Conservation (phyloP, 2,888 invertebrate genomes). For the Troides helena region DNA sequence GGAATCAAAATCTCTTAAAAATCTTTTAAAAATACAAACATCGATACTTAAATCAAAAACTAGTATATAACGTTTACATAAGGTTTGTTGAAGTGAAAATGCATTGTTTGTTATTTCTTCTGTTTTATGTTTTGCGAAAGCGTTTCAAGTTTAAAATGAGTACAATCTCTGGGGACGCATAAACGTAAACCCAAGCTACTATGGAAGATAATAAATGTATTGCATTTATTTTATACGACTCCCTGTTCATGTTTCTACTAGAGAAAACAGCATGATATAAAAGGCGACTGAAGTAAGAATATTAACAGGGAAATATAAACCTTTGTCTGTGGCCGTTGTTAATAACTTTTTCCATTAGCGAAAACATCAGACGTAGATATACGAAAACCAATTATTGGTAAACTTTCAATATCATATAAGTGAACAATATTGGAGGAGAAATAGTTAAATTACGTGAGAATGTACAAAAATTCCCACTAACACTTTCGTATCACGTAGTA, state of each 20-base stretch:
- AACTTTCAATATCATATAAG: not conserved
- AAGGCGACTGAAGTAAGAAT: no score
- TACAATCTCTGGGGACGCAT: constrained; percentile 16
- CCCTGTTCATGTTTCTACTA: not conserved
- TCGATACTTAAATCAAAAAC: not conserved
- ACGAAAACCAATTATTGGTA: not conserved
- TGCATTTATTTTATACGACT: constrained; percentile 7
- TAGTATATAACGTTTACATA: not conserved
- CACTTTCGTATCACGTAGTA: constrained; percentile 23
- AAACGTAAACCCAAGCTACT: constrained; percentile 15
- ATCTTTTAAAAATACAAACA: not conserved
- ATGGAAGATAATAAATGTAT: not conserved
- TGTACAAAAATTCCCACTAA: constrained; percentile 7
- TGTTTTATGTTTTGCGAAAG: constrained; percentile 3
- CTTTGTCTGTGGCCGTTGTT: no score
- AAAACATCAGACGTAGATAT: no score
- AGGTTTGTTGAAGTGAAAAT: not conserved
- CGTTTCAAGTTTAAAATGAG: constrained; percentile 13
- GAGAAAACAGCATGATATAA: no score
- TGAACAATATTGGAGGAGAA: not conserved
- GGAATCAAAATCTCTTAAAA: no score
- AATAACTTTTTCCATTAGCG: no score
- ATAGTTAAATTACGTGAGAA: not conserved
- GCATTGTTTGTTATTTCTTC: not conserved
- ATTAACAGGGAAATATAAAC: no score